These are phyloP conservation scores for Steinernema scapterisci DNA, from an alignment of 2,888 invertebrate species.

Conservation along the genomic window DNA sequence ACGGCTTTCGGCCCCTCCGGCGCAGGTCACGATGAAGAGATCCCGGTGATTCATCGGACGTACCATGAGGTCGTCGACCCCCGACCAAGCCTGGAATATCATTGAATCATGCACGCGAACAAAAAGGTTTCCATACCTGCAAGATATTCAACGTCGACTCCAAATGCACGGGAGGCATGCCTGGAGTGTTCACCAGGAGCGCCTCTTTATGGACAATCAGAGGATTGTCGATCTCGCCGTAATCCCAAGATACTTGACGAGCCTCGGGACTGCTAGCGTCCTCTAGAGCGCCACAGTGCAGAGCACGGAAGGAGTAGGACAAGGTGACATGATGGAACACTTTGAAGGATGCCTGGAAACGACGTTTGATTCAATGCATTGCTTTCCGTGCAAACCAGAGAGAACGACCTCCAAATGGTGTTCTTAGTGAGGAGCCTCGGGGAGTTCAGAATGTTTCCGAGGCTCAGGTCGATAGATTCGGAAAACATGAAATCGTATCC, in stretches of 20 bases:
- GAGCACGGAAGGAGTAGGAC: constrained; percentile 2
- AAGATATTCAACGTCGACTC: constrained; percentile 4
- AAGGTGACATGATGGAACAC: constrained; percentile 24
- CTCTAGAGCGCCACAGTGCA: neutral
- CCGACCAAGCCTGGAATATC: constrained; percentile 8
- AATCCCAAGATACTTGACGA: neutral
- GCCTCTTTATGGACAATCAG: constrained; percentile 17
- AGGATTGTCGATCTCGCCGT: constrained; percentile 18
- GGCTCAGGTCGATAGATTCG: neutral
- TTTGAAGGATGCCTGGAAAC: neutral
- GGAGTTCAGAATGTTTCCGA: neutral
- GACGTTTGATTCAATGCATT: neutral
- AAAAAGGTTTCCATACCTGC: neutral
- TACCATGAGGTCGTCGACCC: constrained; percentile 14
- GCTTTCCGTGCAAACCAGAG: neutral
- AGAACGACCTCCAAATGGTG: neutral
- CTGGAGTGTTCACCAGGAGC: constrained; percentile 2
- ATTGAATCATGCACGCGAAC: neutral
- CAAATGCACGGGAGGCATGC: constrained; percentile 21
- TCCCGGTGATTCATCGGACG: constrained; percentile 6
- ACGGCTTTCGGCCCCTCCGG: constrained; percentile 1
- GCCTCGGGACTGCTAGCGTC: neutral
- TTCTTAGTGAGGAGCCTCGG: neutral
- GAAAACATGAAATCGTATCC: constrained; percentile 25
- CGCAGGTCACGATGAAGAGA: constrained; percentile 17